Conservation (phyloP, 2,797 vertebrate genomes). For the Syndactyla subalaris region DNA sequence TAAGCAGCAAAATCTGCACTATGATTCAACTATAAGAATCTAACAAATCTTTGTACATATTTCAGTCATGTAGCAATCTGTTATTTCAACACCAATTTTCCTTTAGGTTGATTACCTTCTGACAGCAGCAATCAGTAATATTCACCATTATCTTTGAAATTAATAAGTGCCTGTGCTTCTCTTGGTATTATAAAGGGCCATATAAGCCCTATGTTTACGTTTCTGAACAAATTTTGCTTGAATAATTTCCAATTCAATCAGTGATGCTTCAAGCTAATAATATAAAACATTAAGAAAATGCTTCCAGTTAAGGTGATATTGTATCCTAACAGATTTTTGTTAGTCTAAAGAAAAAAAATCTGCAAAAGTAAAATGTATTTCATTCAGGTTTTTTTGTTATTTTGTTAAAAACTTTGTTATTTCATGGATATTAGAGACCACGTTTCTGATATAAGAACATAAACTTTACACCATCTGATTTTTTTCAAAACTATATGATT, state of each 20-base stretch:
- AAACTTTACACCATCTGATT: background rate
- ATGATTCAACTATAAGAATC: background rate
- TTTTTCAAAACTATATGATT: background rate
- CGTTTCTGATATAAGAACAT: background rate
- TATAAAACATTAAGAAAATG: background rate
- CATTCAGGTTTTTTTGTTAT: background rate
- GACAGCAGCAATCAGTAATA: conserved; percentile 13
- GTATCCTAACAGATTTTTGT: background rate
- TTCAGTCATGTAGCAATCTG: background rate
- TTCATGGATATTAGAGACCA: background rate
- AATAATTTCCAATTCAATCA: conserved; percentile 17
- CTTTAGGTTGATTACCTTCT: conserved; percentile 6
- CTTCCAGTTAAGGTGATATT: background rate
- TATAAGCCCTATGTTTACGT: background rate
- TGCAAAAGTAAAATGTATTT: background rate
- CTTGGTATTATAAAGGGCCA: background rate
- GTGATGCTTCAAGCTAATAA: background rate
- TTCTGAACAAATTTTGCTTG: background rate
- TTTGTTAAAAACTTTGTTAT: background rate
- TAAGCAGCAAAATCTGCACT: background rate
- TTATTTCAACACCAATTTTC: conserved; percentile 25
- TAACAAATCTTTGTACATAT: conserved; percentile 19
- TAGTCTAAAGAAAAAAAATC: background rate
- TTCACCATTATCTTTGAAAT: background rate
- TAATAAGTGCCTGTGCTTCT: background rate